Evolutionary conservation across 2,113 vertebrate species (phyloP).

Genomic region (Melospiza melodia): DNA sequence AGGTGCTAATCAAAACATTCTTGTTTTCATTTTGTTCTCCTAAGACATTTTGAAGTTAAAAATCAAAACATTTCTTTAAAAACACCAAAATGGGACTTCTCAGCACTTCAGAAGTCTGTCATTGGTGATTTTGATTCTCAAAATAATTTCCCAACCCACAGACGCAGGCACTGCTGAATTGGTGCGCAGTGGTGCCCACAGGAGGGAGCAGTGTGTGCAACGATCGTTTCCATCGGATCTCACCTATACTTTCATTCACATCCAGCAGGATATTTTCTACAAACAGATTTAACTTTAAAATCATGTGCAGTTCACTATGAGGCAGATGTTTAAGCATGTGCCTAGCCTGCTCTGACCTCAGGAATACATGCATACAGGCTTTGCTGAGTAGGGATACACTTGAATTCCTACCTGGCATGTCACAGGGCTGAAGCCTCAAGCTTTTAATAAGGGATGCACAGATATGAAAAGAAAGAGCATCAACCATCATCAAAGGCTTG

Average conservation of each 20-base stretch:
- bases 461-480: background rate
- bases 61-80: background rate
- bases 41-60: background rate
- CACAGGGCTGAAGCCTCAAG: background rate
- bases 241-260: background rate
- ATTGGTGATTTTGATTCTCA: background rate
- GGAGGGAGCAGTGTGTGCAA: conserved; percentile 6
- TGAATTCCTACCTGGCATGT: background rate
- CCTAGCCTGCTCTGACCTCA: background rate
- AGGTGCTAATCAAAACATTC: background rate
- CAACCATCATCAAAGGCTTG: background rate
- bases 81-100: background rate
- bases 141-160: background rate
- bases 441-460: background rate
- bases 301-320: background rate
- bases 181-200: background rate
- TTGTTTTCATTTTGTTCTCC: background rate
- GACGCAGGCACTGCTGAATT: background rate
- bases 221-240: background rate
- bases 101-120: background rate
- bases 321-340: background rate
- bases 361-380: background rate
- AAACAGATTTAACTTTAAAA: background rate
- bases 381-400: background rate
- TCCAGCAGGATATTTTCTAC: background rate